Base-by-base conservation (phyloP, 2,113 vertebrate genomes). In the Dicrurus megarhynchus region DNA sequence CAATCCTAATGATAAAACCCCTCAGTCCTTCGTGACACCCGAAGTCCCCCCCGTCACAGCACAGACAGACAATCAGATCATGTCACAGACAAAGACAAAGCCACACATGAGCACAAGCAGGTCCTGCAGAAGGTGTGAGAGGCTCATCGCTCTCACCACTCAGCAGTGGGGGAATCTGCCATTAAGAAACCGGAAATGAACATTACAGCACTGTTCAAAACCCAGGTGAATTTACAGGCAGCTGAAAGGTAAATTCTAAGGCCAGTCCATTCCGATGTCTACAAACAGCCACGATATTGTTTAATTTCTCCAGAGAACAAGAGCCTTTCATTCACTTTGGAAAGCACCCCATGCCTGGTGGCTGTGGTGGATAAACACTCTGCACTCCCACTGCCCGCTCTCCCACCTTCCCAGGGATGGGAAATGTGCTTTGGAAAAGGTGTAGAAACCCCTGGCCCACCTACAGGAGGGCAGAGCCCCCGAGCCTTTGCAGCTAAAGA, bases 1-100 rank as follows among this genome's bases (percentile, higher is more conserved):
- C 41, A 46, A 35, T 13, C 26, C 9, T 5, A 39, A 27, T 0
- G 4, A 35, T 0, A 46, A 23, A 78, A 8, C 8, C 44, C 55
- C 68, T 8, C 33, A 32, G 33, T 17, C 7, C 56, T 17, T 37
- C 52, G 47, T 42, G 41, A 11, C 42, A 21, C 1, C 63, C 17
- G 1, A 23, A 59, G 30, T 5, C 9, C 47, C 69, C 67, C 6
- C 33, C 35, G 75, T 14, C 83, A 81, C 75, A 67, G 49, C 56
- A 90, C 76, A 60, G 7, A 81, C 3, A 84, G 69, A 71, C 68
- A 84, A 16, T 3, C 19, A 52, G 84, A 35, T 63, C 35, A 0
- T 8, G 42, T 8, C 5, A 2, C 76, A 64, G 44, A 85, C 73
- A 85, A 17, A 76, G 47, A 87, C 35, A 65, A 42, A 44, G 61